Evolutionary conservation across 2,888 invertebrate species (phyloP).

Genomic region (Cyaniris semiargus): DNA sequence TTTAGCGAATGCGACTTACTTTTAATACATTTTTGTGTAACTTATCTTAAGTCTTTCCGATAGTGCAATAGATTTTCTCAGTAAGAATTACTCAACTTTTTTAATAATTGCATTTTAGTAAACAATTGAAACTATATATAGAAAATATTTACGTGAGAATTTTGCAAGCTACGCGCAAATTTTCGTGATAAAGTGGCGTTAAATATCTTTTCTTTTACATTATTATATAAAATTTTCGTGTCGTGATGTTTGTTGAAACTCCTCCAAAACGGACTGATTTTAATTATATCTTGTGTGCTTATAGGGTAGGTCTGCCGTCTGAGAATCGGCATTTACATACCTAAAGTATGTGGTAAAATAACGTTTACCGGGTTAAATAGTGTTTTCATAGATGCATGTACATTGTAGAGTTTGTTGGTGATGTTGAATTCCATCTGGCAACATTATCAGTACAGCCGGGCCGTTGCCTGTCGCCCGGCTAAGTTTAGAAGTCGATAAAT

Average conservation of each 20-base stretch:
- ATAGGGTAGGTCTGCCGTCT: too few species aligned
- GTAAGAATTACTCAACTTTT: background rate
- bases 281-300: too few species aligned
- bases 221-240: too few species aligned
- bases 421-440: background rate
- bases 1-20: background rate
- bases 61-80: background rate
- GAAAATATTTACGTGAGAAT: too few species aligned
- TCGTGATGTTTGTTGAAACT: too few species aligned
- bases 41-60: background rate
- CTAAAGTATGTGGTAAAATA: too few species aligned
- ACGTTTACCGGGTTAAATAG: too few species aligned
- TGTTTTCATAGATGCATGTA: background rate
- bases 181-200: too few species aligned
- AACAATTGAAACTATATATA: background rate
- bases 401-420: background rate
- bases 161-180: too few species aligned
- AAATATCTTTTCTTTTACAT: too few species aligned
- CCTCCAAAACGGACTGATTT: too few species aligned
- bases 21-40: background rate
- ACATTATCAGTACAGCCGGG: background rate
- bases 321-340: too few species aligned
- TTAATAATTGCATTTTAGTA: background rate
- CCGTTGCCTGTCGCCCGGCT: background rate
- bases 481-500: slow-evolving; percentile 40